Evolutionary conservation across 2,113 vertebrate species (phyloP), one percentile per base, ranked within the genome.

Genomic region (Anoura caudifer): DNA sequence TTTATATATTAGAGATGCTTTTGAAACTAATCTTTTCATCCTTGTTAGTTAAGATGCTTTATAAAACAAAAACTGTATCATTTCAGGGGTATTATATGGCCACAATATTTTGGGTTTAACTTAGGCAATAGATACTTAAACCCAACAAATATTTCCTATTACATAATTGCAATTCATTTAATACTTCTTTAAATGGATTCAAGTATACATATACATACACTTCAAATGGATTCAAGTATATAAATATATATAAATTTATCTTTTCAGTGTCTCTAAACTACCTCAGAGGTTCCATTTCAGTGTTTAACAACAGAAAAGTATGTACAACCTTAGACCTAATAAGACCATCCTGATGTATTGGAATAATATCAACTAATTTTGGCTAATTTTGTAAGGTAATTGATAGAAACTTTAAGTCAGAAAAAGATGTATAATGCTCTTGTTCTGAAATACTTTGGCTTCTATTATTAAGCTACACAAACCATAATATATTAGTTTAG

Each of bases 111-210:
- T 92, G 33, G 69, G 82, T 92, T 12, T 52, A 93, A 70, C n/a
- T 94, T 80, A 93, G 67, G 50, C 26, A 96, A 1, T 70, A 59
- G 47, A 65, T 87, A 10, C 2, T 94, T 87, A 96, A 89, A 77
- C 73, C 59, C 45, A 91, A 70, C 61, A 84, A 56, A 76, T 94
- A 22, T 95, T 93, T 95, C 5, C 12, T 96, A 3, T 80, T 83
- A 79, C 19, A 13, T 95, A 56, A 81, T 75, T 94, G 47, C 5
- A 90, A 77, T 93, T 94, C 85, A 94, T 75, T 92, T 92, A 85
- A 59, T 82, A 61, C 47, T 87, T 73, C 33, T 33, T 82, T 69
- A 80, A 80, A 28, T 93, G 70, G 22, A 36, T 67, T 86, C 72
- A 28, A 92, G 13, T 92, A 38, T 80, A 17, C 72, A 11, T 87